A percentile compares a stretch with the other conserved stretches of the same genome.
Conservation (phyloP, 2,113 vertebrate species). For the Geococcyx californianus region DNA sequence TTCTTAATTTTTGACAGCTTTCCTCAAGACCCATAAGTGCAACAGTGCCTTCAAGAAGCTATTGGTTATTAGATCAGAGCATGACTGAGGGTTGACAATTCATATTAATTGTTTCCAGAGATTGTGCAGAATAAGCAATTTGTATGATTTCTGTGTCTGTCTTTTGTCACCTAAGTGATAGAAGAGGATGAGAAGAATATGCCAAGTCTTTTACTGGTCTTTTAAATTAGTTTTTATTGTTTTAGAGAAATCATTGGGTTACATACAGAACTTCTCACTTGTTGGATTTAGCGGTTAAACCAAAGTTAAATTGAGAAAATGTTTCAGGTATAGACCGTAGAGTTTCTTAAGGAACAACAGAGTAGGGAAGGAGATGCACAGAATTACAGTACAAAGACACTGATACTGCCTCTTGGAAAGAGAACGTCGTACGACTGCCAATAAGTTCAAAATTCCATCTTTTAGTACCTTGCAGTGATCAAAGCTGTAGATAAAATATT, state of each 20-base stretch:
- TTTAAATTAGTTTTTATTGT: background rate
- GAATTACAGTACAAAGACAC: background rate
- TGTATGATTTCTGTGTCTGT: fast-evolving
- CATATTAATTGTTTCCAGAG: background rate
- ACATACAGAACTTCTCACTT: fast-evolving
- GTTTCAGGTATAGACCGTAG: background rate
- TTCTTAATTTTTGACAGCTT: background rate
- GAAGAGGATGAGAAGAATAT: background rate
- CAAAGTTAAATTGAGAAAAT: background rate
- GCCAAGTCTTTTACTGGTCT: background rate
- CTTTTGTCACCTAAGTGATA: background rate
- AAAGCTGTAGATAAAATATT: background rate
- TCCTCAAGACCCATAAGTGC: fast-evolving
- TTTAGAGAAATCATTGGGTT: background rate
- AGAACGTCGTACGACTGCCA: fast-evolving
- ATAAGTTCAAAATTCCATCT: background rate
- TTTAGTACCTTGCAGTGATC: background rate
- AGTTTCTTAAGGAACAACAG: background rate
- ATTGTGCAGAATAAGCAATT: background rate
- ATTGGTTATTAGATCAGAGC: background rate
- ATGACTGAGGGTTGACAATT: fast-evolving
- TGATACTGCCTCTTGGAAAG: background rate
- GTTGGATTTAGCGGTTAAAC: background rate
- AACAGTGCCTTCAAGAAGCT: background rate
- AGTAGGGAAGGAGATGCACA: background rate